Conservation (phyloP, 2,113 vertebrate genomes). For the Brachypteracias leptosomus region DNA sequence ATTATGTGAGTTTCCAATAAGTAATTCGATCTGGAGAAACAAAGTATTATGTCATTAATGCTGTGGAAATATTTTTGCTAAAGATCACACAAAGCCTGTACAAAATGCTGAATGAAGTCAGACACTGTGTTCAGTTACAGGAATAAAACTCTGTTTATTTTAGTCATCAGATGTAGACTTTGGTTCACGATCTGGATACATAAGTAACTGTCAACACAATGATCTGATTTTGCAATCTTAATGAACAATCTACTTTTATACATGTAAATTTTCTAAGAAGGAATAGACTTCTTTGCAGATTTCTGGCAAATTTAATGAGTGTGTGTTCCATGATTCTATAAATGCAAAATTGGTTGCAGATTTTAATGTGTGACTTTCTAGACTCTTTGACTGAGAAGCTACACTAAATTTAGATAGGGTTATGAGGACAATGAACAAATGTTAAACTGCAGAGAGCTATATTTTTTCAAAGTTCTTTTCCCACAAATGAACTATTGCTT, state of each 20-base stretch:
- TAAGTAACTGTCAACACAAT: background rate
- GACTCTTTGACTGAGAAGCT: background rate
- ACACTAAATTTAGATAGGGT: background rate
- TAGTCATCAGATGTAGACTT: background rate
- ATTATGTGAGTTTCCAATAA: background rate
- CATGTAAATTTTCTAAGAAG: background rate
- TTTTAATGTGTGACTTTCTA: background rate
- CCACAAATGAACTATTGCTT: background rate
- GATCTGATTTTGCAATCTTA: constrained; percentile 15
- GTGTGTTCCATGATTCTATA: background rate
- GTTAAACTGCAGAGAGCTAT: background rate
- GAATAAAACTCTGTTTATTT: background rate
- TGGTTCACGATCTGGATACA: background rate
- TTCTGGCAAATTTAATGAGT: background rate
- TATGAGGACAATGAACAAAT: background rate
- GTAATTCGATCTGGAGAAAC: background rate
- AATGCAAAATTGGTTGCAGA: background rate
- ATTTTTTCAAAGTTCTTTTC: background rate
- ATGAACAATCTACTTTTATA: background rate
- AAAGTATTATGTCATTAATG: background rate
- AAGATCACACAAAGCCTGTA: background rate
- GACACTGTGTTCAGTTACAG: background rate
- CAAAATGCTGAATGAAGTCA: background rate
- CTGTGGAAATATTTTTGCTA: background rate
- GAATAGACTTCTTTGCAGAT: background rate